These are phyloP conservation scores for Mellilla xanthometata DNA, from an alignment of 2,888 invertebrate genomes.

Conservation along the genomic window DNA sequence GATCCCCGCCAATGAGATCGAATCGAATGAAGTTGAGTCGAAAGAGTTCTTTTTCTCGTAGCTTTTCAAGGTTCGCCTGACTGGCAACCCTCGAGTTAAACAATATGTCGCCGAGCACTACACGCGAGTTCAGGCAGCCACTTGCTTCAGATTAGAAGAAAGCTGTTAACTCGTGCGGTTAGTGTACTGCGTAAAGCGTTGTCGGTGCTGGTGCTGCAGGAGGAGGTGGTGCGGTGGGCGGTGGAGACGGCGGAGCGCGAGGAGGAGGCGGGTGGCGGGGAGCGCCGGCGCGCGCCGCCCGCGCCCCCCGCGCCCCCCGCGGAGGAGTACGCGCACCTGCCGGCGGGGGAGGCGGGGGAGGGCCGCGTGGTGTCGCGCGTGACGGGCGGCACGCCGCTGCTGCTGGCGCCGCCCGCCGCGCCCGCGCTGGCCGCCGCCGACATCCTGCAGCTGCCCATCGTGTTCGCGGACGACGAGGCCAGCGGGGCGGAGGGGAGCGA, in stretches of 20 bases:
- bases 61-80: no score
- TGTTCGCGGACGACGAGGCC: slow-evolving; percentile 79
- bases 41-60: no score
- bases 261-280: slow-evolving; percentile 13
- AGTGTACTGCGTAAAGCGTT: no score
- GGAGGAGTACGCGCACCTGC: slow-evolving; percentile 45
- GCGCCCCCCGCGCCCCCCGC: slow-evolving; percentile 35
- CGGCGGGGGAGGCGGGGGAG: slow-evolving; percentile 34
- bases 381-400: slow-evolving; percentile 50
- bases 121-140: no score
- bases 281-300: slow-evolving; percentile 10
- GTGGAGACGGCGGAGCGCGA: slow-evolving; percentile 37
- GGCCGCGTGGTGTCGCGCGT: slow-evolving; percentile 54
- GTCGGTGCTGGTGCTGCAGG: slow-evolving; percentile 39
- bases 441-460: slow-evolving; percentile 83
- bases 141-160: no score
- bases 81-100: no score
- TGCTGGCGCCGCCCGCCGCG: slow-evolving; percentile 36
- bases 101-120: no score
- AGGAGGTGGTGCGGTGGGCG: slow-evolving; percentile 60
- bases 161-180: no score
- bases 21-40: no score
- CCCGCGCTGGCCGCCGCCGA: slow-evolving; percentile 53
- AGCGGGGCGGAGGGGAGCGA: not conserved
- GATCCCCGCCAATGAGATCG: no score